Evolutionary conservation across 1,140 invertebrate genomes (phyloP), one percentile per base, ranked within the genome.

Genomic region (Mylabris phalerata): DNA sequence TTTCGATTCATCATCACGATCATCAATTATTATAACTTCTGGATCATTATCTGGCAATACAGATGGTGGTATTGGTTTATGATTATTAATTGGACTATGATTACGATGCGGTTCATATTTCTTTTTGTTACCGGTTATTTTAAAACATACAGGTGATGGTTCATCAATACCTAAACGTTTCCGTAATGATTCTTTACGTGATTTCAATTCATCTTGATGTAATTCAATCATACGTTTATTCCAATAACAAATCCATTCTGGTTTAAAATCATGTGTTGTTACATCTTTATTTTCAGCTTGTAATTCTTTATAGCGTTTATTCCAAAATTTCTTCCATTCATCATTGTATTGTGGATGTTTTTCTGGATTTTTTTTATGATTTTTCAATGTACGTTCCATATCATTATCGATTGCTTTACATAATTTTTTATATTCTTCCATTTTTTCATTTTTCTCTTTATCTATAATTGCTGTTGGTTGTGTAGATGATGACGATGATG

Each of bases 181-280:
- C 13, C 78, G 71, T 46, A 81, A 75, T 7, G 79, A 74, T 55
- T 80, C 82, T 60, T 80, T 79, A 24, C 81, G 75, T 6, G 75
- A 68, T 40, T 80, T 76, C 4, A 89, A 49, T 58, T 88, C 85
- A 19, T 83, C 81, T 9, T 82, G 79, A 65, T 89, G 85, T 3
- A 93, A 72, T 57, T 90, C 86, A 24, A 85, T 81, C 83, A 91
- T 88, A 10, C 86, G 78, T 54, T 82, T 81, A 66, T 87, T 89
- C 90, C 90, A 93, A 67, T 82, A 90, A 39, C 81, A 75, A 43
- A 91, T 90, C 90, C 90, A 93, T 64, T 92, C 89, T 0, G 89
- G 87, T 66, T 90, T 92, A 66, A 89, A 92, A 67, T 93, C 89
- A 69, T 91, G 83, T 44, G 84, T 86, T 40, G 82, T 79, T 0